A percentile compares a stretch with the other conserved stretches of the same genome.
These are phyloP conservation scores for Brachionus rotundiformis DNA, from an alignment of 1,140 invertebrate genomes.

Conservation along the genomic window DNA sequence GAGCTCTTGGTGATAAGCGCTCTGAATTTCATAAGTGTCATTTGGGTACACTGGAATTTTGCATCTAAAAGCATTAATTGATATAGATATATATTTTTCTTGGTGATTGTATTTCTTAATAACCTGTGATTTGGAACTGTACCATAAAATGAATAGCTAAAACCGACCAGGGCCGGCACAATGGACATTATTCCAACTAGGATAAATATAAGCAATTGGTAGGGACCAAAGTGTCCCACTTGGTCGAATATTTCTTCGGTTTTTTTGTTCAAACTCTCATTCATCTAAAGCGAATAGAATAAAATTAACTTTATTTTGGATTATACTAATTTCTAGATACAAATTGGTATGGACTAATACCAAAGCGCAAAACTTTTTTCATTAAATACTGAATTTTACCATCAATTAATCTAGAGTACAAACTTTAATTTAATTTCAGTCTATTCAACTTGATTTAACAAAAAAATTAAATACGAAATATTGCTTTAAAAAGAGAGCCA, in stretches of 20 bases:
- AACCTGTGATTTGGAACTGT: conserved; percentile 18
- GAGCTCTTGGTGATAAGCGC: background rate
- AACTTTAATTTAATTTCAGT: background rate
- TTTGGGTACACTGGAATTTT: conserved; percentile 1
- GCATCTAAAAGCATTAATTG: too few species aligned
- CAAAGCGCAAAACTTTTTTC: background rate
- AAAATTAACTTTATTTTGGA: background rate
- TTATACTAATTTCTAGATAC: background rate
- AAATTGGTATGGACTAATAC: background rate
- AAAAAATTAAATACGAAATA: too few species aligned
- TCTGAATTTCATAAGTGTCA: conserved; percentile 48
- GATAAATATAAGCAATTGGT: conserved; percentile 43
- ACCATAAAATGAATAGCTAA: conserved; percentile 6
- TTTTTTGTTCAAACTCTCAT: conserved; percentile 4
- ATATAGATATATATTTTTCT: too few species aligned
- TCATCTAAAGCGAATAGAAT: background rate
- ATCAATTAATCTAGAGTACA: too few species aligned
- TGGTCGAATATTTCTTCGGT: conserved; percentile 41
- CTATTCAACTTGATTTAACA: background rate
- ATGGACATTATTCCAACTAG: conserved; percentile 20
- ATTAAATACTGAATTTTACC: background rate
- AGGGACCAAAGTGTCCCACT: conserved; percentile 34
- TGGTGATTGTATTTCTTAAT: background rate
- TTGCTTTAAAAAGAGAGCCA: too few species aligned
- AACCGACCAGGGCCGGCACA: background rate